Conservation (phyloP, 2,797 vertebrate genomes). For the Cottoperca gobio region DNA sequence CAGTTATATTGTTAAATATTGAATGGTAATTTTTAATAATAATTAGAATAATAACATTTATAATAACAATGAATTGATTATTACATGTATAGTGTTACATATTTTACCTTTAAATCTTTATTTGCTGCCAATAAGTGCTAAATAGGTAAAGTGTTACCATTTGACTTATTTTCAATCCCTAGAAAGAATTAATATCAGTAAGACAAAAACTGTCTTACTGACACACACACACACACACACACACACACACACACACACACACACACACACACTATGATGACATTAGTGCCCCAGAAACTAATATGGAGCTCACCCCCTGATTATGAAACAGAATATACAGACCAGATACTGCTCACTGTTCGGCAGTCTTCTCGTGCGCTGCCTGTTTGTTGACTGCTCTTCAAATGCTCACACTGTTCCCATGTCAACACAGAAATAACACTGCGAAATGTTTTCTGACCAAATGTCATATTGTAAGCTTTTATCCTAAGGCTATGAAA, state of each 20-base stretch:
- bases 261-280: background rate
- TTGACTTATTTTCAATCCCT: background rate
- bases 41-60: no score
- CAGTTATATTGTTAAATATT: no score
- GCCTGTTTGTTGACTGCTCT: background rate
- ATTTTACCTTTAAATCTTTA: background rate
- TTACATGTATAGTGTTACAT: no score
- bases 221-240: no score
- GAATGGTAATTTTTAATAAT: no score
- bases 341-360: background rate
- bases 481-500: constrained; percentile 13
- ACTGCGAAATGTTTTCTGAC: constrained; percentile 9
- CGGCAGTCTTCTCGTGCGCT: background rate
- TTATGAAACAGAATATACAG: background rate
- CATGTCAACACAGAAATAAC: constrained; percentile 5
- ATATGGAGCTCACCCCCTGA: background rate
- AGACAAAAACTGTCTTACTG: no score
- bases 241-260: no score
- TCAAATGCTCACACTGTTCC: background rate
- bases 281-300: background rate
- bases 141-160: background rate
- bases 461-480: constrained; percentile 25
- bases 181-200: background rate
- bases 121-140: background rate
- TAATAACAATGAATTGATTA: no score